These are phyloP conservation scores for Drosophila borealis DNA, from an alignment of 2,888 invertebrate genomes.

Conservation along the genomic window DNA sequence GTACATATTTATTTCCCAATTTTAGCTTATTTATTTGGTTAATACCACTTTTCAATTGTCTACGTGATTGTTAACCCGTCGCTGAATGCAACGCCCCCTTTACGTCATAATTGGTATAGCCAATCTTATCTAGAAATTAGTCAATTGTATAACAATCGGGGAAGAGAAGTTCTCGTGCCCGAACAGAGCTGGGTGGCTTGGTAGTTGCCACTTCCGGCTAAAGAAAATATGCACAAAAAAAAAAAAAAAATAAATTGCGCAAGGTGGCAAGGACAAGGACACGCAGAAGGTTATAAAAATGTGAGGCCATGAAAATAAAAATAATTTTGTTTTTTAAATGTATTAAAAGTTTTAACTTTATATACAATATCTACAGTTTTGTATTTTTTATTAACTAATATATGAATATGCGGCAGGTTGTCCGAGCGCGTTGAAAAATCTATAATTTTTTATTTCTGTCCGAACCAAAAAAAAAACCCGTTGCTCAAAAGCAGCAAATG, in stretches of 20 bases:
- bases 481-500: conserved; percentile 22
- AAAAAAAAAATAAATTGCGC: conserved; percentile 1
- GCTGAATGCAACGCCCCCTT: conserved; percentile 23
- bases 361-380: not conserved
- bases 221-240: not conserved
- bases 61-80: conserved; percentile 58
- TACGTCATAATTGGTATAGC: conserved; percentile 30
- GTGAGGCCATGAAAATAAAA: not conserved
- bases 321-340: not conserved
- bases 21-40: not conserved
- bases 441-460: conserved; percentile 43
- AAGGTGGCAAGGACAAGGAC: conserved; percentile 42
- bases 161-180: conserved; percentile 10
- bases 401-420: not conserved
- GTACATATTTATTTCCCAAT: not conserved
- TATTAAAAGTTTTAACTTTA: not conserved
- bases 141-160: conserved; percentile 46
- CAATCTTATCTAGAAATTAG: conserved; percentile 34
- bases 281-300: conserved; percentile 2
- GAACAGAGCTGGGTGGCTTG: not conserved
- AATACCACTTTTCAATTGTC: conserved; percentile 10
- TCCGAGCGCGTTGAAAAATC: conserved; percentile 53
- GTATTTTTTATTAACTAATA: not conserved
- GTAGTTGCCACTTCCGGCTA: not conserved
- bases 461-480: not conserved